Evolutionary conservation across 2,888 invertebrate genomes (phyloP), one percentile per base, ranked within the genome.

Genomic region (Slavum lentiscoides): DNA sequence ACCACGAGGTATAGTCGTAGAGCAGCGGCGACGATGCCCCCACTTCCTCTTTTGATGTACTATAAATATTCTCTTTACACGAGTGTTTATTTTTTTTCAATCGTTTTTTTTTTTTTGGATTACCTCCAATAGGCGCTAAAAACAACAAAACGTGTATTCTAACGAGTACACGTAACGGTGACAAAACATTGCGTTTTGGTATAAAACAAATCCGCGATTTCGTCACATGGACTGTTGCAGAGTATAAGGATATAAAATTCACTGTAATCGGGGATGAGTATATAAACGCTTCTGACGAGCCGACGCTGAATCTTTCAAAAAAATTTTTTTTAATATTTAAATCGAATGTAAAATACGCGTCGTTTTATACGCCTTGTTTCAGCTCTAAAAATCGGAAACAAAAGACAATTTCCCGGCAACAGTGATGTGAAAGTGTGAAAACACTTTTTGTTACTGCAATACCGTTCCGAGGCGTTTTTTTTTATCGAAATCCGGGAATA

Each of bases 11-110:
- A 8, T 55, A 55, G 9, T 5, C 13, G 43, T 21, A 21, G 43
- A 4, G 21, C 5, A 11, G 9, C 30, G 55, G 37, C n/a, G 43
- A 43, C 59, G 72, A 13, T 49, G 9, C 9, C 37, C 58, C 61
- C 73, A 43, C 61, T 73, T 73, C 61, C 61, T 61, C 23, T 73
- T 55, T 55, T 19, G 61, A 49, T 13, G 23, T 19, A 61, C 73
- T 61, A 73, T 43, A 73, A 61, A 73, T 73, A 73, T 61, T 61
- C 13, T 55, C n/a, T 61, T 58, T 4, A 19, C 43, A 19, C 61
- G 15, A 23, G 17, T 61, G 43, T 43, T 43, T 43, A 43, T 43
- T 43, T 9, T 43, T 43, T 43, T 39, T 61, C 23, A 9, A 9
- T 49, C 49, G 13, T 1, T 43, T 19, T 21, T 23, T 72, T 43